These are phyloP conservation scores for Ormyrus pomaceus DNA, from an alignment of 2,888 invertebrate genomes.

Conservation along the genomic window DNA sequence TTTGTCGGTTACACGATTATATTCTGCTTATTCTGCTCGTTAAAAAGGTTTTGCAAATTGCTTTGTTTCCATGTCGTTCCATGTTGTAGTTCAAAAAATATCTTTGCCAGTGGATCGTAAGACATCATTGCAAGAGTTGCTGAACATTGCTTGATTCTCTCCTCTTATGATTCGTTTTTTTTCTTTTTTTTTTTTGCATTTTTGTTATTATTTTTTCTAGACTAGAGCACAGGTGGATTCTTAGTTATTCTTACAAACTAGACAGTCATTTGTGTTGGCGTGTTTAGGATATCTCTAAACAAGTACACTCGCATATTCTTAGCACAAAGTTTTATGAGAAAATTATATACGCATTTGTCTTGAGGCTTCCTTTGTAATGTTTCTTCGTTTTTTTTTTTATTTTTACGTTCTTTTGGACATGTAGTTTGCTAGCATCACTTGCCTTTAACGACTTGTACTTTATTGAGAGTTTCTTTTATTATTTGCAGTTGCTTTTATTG, in stretches of 20 bases:
- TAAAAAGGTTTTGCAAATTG: slow-evolving; percentile 49
- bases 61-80: background rate
- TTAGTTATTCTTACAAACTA: slow-evolving; percentile 51
- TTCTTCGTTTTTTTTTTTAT: slow-evolving; percentile 51
- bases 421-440: slow-evolving; percentile 19
- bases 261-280: slow-evolving; percentile 58
- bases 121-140: slow-evolving; percentile 20
- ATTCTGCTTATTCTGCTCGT: slow-evolving; percentile 40
- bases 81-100: slow-evolving; percentile 49
- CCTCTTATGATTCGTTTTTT: slow-evolving; percentile 19
- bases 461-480: slow-evolving; percentile 23
- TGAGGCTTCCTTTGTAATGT: slow-evolving; percentile 52
- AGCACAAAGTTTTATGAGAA: slow-evolving; percentile 40
- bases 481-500: slow-evolving; percentile 1
- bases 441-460: slow-evolving; percentile 33
- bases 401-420: slow-evolving; percentile 12
- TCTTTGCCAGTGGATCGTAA: slow-evolving; percentile 33
- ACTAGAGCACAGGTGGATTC: slow-evolving; percentile 45
- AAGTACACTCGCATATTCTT: slow-evolving; percentile 48
- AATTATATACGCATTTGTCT: slow-evolving; percentile 47
- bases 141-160: slow-evolving; percentile 17
- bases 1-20: slow-evolving; percentile 33
- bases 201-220: slow-evolving; percentile 15
- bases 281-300: slow-evolving; percentile 55
- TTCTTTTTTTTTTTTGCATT: background rate